Conservation (phyloP, 2,888 invertebrate species). For the Pyrochroa serraticornis region DNA sequence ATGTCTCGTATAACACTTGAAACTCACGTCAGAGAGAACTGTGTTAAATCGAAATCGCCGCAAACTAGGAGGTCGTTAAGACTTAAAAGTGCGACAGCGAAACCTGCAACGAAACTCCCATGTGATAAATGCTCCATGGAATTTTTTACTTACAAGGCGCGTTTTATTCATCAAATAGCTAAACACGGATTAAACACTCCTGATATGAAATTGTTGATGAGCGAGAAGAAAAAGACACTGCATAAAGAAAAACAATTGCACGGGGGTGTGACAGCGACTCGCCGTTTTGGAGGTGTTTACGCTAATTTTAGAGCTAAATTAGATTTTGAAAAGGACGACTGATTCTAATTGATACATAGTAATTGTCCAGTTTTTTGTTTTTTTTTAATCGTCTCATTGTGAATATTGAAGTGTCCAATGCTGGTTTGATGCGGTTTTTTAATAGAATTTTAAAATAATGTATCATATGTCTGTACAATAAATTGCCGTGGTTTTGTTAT, state of each 20-base stretch:
- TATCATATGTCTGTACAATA: too few species aligned
- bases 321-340: conserved; percentile 7
- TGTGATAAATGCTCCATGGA: conserved; percentile 47
- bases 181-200: conserved; percentile 49
- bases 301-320: conserved; percentile 33
- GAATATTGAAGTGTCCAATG: background rate
- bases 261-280: conserved; percentile 44
- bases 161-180: conserved; percentile 43
- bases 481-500: too few species aligned
- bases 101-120: conserved; percentile 13
- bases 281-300: conserved; percentile 40
- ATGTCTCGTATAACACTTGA: conserved; percentile 49
- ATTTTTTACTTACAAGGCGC: conserved; percentile 43
- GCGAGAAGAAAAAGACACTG: conserved; percentile 29
- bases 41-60: conserved; percentile 49
- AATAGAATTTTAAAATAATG: too few species aligned
- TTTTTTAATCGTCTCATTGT: conserved; percentile 5
- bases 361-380: conserved; percentile 10
- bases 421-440: too few species aligned
- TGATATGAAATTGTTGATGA: conserved; percentile 41
- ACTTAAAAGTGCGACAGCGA: background rate
- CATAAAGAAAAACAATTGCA: conserved; percentile 38
- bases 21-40: conserved; percentile 47
- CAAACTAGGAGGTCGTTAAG: conserved; percentile 22
- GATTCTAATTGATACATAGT: background rate